These are phyloP conservation scores for Hozukius guyotensis DNA, from an alignment of 2,797 vertebrate species.

Conservation along the genomic window DNA sequence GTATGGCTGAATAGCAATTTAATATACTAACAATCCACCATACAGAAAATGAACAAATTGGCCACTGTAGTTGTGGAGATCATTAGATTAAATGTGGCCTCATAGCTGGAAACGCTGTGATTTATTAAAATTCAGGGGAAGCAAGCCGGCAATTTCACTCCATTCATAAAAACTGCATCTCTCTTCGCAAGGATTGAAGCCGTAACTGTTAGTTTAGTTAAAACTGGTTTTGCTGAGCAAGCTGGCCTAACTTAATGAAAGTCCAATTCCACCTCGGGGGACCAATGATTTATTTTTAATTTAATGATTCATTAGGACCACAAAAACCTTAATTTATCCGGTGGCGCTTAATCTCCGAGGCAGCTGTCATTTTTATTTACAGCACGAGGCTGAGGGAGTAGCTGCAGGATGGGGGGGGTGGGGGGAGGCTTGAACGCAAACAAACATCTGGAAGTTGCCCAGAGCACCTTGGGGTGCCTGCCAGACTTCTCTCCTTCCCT, in stretches of 20 bases:
- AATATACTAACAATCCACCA: constrained; percentile 19
- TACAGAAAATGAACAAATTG: constrained; percentile 44
- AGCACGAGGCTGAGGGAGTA: background rate
- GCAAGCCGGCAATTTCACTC: background rate
- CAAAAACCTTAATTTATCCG: constrained; percentile 10
- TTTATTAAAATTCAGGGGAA: constrained; percentile 32
- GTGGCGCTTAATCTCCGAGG: constrained; percentile 17
- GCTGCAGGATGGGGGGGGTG: background rate
- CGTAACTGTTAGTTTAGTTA: constrained; percentile 3
- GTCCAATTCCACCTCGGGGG: background rate
- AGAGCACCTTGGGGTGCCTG: constrained; percentile 9
- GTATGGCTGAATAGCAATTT: background rate
- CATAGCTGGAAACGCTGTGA: background rate
- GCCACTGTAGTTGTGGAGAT: background rate
- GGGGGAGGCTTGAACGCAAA: constrained; percentile 5
- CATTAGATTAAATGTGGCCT: constrained; percentile 42
- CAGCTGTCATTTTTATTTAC: constrained; percentile 33
- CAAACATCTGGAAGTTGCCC: constrained; percentile 37
- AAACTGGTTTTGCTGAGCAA: background rate
- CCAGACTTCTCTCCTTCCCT: constrained; percentile 8
- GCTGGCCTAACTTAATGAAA: background rate
- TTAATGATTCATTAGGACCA: constrained; percentile 1
- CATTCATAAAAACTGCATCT: constrained; percentile 14
- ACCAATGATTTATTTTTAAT: background rate
- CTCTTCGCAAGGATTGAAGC: background rate